Conservation (phyloP, 2,888 invertebrate species). For the Cremastinae sp. region DNA sequence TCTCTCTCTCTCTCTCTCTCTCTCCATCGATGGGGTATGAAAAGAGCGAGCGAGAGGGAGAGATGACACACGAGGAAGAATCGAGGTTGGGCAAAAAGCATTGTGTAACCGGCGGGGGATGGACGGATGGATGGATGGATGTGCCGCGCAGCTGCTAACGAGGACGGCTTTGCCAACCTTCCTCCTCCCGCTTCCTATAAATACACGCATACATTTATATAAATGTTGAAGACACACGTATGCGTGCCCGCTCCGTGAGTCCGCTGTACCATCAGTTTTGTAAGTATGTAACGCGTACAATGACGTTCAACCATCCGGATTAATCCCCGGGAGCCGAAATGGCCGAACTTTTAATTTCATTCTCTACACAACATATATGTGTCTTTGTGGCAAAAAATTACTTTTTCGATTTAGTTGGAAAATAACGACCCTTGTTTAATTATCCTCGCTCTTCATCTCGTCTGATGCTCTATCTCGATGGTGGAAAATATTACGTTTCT, state of each 20-base stretch:
- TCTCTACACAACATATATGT: constrained; percentile 2
- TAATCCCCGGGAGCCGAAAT: constrained; percentile 56
- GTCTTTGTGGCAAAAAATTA: background rate
- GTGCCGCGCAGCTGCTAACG: constrained; percentile 78
- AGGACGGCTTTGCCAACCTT: constrained; percentile 72
- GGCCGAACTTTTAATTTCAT: constrained; percentile 55
- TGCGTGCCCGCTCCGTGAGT: constrained; percentile 10
- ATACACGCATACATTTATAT: constrained; percentile 49
- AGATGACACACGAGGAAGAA: constrained; percentile 39
- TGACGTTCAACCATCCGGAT: constrained; percentile 48
- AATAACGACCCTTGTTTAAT: background rate
- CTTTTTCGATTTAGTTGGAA: background rate
- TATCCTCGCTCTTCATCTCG: background rate
- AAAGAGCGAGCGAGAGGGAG: constrained; percentile 46
- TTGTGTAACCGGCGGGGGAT: constrained; percentile 79
- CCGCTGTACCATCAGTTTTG: background rate
- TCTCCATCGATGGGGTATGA: constrained; percentile 47
- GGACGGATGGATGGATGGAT: constrained; percentile 67
- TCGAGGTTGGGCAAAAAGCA: constrained; percentile 65
- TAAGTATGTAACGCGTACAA: constrained; percentile 38
- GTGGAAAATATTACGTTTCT: background rate
- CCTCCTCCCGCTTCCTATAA: constrained; percentile 58
- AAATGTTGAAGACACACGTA: constrained; percentile 26
- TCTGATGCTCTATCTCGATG: background rate
- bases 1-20: too few species aligned